phyloP scores from a whole-genome alignment of 2,113 vertebrate genomes.

The Neolamprologus cancellatus region DNA sequence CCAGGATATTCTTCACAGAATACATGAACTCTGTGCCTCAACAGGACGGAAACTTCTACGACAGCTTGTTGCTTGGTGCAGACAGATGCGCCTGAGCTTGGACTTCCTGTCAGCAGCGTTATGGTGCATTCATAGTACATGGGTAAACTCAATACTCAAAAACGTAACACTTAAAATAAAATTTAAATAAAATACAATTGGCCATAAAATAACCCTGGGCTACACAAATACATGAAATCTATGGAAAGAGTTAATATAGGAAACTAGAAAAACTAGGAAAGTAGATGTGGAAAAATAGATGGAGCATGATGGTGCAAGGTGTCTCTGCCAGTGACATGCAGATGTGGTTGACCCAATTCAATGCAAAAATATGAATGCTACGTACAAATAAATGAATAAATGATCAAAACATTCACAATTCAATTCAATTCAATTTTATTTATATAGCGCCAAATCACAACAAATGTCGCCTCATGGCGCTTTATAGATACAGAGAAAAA shows the following conservation, averaged over 20 bases:
- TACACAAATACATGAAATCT: not conserved
- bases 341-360: not conserved
- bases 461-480: accelerated
- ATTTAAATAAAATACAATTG: not conserved
- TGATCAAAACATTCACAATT: not conserved
- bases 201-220: not conserved
- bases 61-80: not conserved
- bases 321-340: not conserved
- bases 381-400: not conserved
- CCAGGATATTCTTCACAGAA: not conserved
- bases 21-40: not conserved
- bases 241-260: not conserved
- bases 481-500: accelerated
- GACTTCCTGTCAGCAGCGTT: not conserved
- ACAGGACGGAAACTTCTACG: not conserved
- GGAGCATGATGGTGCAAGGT: not conserved
- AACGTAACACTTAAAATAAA: not conserved
- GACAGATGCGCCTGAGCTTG: not conserved
- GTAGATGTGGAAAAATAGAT: not conserved
- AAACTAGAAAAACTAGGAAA: not conserved
- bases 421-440: no score
- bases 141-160: not conserved
- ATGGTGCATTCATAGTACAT: not conserved
- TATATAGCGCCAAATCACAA: no score
- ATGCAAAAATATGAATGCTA: not conserved